These are phyloP conservation scores for Gnatocerus cornutus DNA, from an alignment of 2,888 invertebrate species.

Conservation along the genomic window DNA sequence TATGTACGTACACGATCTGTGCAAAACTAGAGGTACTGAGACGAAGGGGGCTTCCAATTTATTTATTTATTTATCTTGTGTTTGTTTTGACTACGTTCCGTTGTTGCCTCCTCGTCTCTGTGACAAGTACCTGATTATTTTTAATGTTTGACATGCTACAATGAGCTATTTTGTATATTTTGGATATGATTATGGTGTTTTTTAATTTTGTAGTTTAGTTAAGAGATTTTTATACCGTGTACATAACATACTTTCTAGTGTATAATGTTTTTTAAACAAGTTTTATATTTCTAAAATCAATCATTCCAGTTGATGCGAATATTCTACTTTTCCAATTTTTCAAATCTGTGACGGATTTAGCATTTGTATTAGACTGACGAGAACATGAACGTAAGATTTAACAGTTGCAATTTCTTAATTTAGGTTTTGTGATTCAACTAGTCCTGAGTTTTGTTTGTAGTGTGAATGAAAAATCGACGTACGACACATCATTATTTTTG, in stretches of 20 bases:
- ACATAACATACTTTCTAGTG: constrained; percentile 35
- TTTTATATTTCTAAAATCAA: constrained; percentile 29
- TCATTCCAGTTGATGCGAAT: constrained; percentile 38
- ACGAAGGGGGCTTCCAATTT: constrained; percentile 50
- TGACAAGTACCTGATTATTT: constrained; percentile 62
- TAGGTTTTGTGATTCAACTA: constrained; percentile 70
- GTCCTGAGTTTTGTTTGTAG: constrained; percentile 62
- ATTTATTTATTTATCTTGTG: constrained; percentile 28
- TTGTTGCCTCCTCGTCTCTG: constrained; percentile 54
- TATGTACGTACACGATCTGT: constrained; percentile 59
- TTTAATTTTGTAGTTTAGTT: constrained; percentile 34
- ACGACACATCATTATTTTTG: constrained; percentile 57
- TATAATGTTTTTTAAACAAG: constrained; percentile 26
- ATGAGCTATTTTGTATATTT: constrained; percentile 53
- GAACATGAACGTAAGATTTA: constrained; percentile 48
- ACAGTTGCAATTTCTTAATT: constrained; percentile 61
- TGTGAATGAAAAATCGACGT: constrained; percentile 41
- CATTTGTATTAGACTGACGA: constrained; percentile 48
- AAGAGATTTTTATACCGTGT: constrained; percentile 31
- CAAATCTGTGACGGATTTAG: constrained; percentile 10
- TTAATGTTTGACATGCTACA: constrained; percentile 50
- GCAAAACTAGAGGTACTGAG: constrained; percentile 61
- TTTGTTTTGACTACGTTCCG: constrained; percentile 6
- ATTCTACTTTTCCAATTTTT: constrained; percentile 22
- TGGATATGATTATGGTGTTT: constrained; percentile 48